Evolutionary conservation across 2,888 invertebrate genomes (phyloP).

Genomic region (Endotricha flammealis): DNA sequence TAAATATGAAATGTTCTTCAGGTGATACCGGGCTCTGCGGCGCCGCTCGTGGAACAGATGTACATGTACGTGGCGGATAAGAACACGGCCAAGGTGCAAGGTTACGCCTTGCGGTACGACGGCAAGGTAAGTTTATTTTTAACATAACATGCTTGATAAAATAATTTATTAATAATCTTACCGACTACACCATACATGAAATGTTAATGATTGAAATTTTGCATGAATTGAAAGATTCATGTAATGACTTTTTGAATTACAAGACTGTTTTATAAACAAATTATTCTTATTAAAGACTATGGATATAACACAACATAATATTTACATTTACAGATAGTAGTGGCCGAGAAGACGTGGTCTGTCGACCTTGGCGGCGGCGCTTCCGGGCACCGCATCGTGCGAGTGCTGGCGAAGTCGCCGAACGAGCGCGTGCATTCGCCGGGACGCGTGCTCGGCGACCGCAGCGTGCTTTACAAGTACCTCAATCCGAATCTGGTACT

Average conservation of each 20-base stretch:
- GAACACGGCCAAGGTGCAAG: conserved; percentile 56
- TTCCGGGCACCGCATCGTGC: conserved; percentile 80
- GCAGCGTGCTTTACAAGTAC: conserved; percentile 98
- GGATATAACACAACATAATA: too few species aligned
- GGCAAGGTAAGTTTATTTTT: conserved; percentile 45
- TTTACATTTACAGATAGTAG: conserved; percentile 76
- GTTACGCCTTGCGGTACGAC: conserved; percentile 59
- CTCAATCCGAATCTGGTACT: conserved; percentile 97
- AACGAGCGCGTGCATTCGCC: conserved; percentile 87
- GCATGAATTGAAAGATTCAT: too few species aligned
- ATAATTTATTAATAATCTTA: too few species aligned
- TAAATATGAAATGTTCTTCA: too few species aligned
- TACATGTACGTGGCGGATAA: conserved; percentile 67
- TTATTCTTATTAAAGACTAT: too few species aligned
- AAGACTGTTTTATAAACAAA: too few species aligned
- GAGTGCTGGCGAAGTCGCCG: conserved; percentile 80
- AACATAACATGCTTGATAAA: too few species aligned
- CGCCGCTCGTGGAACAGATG: conserved; percentile 70
- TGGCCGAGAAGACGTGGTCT: conserved; percentile 85
- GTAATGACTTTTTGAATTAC: too few species aligned
- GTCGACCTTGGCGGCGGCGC: conserved; percentile 78
- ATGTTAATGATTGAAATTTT: too few species aligned
- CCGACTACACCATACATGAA: too few species aligned
- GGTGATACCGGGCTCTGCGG: conserved; percentile 81
- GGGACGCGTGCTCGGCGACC: conserved; percentile 90